Evolutionary conservation across 2,797 vertebrate genomes (phyloP).

Genomic region (Gymnopithys bicolor): DNA sequence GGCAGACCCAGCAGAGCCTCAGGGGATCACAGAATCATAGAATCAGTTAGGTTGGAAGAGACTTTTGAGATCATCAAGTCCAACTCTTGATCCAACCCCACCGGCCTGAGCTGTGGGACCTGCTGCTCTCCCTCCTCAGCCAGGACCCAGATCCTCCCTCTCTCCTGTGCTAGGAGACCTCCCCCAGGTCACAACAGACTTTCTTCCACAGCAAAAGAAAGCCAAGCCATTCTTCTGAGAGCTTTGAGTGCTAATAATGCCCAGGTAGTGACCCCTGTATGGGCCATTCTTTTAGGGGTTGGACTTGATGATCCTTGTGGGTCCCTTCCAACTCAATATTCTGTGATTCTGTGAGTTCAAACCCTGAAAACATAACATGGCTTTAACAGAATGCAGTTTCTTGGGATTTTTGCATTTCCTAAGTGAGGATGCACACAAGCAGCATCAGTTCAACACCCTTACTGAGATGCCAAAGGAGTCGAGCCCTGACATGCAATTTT

Average conservation of each 20-base stretch:
- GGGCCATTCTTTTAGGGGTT: neutral
- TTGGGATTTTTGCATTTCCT: neutral
- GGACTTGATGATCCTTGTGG: neutral
- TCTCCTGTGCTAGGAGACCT: neutral
- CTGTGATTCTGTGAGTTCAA: neutral
- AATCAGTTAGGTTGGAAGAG: too few relatives aligned
- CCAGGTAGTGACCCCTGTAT: neutral
- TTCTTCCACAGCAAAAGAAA: neutral
- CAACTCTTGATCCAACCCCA: too few relatives aligned
- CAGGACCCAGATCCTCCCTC: neutral
- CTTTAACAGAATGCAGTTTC: neutral
- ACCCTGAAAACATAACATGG: neutral
- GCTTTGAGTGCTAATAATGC: neutral
- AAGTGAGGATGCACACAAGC: neutral
- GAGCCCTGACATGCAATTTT: neutral
- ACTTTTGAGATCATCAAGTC: too few relatives aligned
- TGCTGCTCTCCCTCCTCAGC: neutral
- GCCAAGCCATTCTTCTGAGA: neutral
- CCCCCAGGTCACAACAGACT: neutral
- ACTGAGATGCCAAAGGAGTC: rapidly evolving
- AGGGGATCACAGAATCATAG: neutral
- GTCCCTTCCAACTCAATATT: neutral
- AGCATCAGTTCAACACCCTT: neutral
- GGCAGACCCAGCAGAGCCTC: neutral
- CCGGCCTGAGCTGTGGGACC: neutral